Evolutionary conservation across 2,888 invertebrate species (phyloP).

Genomic region (Drosophila phalerata): DNA sequence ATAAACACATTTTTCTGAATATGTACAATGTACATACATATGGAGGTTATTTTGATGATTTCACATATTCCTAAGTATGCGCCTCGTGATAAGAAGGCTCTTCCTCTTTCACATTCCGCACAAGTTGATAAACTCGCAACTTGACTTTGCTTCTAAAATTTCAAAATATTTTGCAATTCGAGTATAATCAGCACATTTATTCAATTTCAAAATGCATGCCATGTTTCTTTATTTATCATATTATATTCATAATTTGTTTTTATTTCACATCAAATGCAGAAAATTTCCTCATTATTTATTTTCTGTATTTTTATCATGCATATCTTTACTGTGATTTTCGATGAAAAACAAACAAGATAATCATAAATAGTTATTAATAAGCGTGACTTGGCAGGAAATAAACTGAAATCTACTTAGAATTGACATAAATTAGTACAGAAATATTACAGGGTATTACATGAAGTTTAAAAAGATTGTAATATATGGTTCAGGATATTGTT

Average conservation of each 20-base stretch:
- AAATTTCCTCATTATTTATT: neutral
- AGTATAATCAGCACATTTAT: constrained; percentile 9
- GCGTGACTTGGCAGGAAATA: constrained; percentile 28
- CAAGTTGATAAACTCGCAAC: constrained; percentile 16
- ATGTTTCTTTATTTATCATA: neutral
- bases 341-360: neutral
- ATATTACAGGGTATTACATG: neutral
- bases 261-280: neutral
- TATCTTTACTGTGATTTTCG: no score
- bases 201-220: neutral
- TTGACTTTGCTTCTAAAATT: constrained; percentile 23
- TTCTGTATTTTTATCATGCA: neutral
- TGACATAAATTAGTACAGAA: neutral
- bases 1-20: constrained; percentile 1
- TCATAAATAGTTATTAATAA: neutral
- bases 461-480: neutral
- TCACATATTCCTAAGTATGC: constrained; percentile 9
- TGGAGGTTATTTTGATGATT: constrained; percentile 28
- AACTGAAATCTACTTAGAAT: neutral
- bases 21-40: neutral
- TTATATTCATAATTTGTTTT: neutral
- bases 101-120: constrained; percentile 18
- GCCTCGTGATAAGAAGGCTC: constrained; percentile 18
- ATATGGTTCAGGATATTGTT: constrained; percentile 9
- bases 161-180: constrained; percentile 48